Evolutionary conservation across 2,888 invertebrate species (phyloP).

Genomic region (Drosophila prolongata): DNA sequence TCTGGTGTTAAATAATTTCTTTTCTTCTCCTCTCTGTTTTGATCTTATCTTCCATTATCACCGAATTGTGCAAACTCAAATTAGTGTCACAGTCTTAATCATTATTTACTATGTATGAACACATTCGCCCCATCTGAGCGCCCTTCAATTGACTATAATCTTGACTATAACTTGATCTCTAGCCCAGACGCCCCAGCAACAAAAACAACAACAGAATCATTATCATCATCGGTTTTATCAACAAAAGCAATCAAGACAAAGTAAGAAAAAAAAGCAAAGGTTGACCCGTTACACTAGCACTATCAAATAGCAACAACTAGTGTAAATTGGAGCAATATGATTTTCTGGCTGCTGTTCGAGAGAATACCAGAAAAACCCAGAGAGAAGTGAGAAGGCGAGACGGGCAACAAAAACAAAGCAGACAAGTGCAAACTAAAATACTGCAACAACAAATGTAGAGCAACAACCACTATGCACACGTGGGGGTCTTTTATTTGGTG

Average conservation of each 20-base stretch:
- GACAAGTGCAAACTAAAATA: conserved; percentile 61
- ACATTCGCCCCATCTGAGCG: conserved; percentile 23
- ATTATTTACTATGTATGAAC: background rate
- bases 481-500: conserved; percentile 58
- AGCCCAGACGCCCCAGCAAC: conserved; percentile 27
- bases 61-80: conserved; percentile 7
- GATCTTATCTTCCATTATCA: conserved; percentile 30
- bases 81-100: conserved; percentile 12
- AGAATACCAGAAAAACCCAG: conserved; percentile 44
- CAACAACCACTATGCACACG: conserved; percentile 64
- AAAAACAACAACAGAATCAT: conserved; percentile 34
- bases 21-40: background rate
- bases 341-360: conserved; percentile 22
- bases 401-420: conserved; percentile 55
- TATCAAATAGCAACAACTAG: conserved; percentile 35
- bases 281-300: conserved; percentile 40
- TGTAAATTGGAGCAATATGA: conserved; percentile 44
- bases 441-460: conserved; percentile 20
- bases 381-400: conserved; percentile 24
- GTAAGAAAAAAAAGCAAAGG: conserved; percentile 41
- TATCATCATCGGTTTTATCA: conserved; percentile 47
- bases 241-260: conserved; percentile 61
- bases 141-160: conserved; percentile 61
- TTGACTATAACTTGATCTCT: conserved; percentile 37
- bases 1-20: background rate